Evolutionary conservation across 1,140 invertebrate species (phyloP).

Genomic region (Zeugodacus cucurbitae): DNA sequence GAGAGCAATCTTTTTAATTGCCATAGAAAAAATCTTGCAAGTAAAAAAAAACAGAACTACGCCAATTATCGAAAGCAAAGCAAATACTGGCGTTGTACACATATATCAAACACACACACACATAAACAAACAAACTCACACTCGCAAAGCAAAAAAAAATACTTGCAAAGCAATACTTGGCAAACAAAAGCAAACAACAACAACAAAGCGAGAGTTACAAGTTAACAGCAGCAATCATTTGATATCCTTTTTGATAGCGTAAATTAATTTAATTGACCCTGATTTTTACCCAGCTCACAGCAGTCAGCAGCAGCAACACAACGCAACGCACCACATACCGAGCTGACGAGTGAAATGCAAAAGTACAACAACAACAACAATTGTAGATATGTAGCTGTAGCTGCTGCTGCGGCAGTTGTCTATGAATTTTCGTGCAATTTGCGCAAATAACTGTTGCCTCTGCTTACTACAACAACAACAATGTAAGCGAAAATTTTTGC

Average conservation of each 20-base stretch:
- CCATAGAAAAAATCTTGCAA: constrained; percentile 37
- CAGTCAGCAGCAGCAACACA: background rate
- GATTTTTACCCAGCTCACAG: constrained; percentile 33
- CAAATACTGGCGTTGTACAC: background rate
- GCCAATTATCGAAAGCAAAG: constrained; percentile 14
- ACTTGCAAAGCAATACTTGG: background rate
- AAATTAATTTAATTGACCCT: constrained; percentile 40
- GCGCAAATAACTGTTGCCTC: background rate
- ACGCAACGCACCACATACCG: no score
- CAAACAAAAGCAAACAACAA: background rate
- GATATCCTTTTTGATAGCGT: constrained; percentile 38
- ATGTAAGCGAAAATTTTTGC: background rate
- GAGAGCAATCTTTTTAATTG: constrained; percentile 24
- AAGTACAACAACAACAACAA: background rate
- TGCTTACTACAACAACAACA: background rate
- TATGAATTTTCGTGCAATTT: constrained; percentile 8
- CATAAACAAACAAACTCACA: background rate
- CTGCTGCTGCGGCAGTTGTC: background rate
- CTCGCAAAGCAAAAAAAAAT: background rate
- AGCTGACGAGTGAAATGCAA: background rate
- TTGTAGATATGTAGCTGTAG: background rate
- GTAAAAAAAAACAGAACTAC: constrained; percentile 18
- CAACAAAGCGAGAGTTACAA: background rate
- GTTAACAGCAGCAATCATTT: constrained; percentile 30
- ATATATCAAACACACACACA: background rate